Base-by-base conservation (phyloP, 2,797 vertebrate species). In the Rachycentron canadum region DNA sequence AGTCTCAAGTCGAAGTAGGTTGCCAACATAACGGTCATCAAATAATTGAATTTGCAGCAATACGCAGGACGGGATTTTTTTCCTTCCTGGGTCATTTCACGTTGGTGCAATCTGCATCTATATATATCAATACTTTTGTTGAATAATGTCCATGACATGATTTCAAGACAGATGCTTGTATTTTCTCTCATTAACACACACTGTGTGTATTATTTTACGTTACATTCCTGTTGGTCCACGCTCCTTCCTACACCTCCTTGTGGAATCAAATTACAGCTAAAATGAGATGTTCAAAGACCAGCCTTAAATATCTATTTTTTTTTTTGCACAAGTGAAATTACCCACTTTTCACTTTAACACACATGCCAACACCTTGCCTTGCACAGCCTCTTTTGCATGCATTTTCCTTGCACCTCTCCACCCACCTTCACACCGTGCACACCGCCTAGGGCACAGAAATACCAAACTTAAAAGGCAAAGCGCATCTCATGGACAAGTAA, bases 1-100 rank as follows among this genome's bases (percentile, higher is more conserved):
- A 55, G 49, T 43, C 68, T 53, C 50, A n/a, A 53, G 34, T 41
- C 45, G 23, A 88, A 82, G 75, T 88, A 84, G 89, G 90, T 88
- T 86, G 55, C 67, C 57, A 41, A 30, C 81, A 73, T 62, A 61
- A 25, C 12, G 19, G 64, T 80, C 76, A 74, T 87, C 84, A 73
- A n/a, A 30, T 32, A 1, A 38, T 73, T 28, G 62, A 64, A 49
- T 17, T 72, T 66, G 71, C 81, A 62, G 8, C 0, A 32, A 47
- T 40, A 17, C 30, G 45, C n/a, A 11, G 66, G 63, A 81, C 28
- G 73, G 36, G 13, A 38, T 25, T 58, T 0, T 13, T 73, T 72
- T 75, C 55, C 77, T 23, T n/a, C 78, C 41, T 8, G 50, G 50
- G 79, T 78, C 50, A 5, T 59, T 73, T 61, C 56, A 57, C 57